These are phyloP conservation scores for Stigmatopora nigra DNA, from an alignment of 2,113 vertebrate species.

Conservation along the genomic window DNA sequence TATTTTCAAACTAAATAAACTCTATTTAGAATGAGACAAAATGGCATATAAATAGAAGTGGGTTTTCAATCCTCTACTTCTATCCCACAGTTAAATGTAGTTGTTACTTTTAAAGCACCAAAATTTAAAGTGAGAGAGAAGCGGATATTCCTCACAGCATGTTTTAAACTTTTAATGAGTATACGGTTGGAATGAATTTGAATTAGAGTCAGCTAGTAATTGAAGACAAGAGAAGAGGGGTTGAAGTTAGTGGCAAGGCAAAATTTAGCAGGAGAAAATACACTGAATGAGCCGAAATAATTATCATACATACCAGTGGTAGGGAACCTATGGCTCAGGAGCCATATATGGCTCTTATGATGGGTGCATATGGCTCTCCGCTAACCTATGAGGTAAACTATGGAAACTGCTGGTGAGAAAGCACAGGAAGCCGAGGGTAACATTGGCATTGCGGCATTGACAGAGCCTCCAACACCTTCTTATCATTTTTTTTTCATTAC, in stretches of 20 bases:
- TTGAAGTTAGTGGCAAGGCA: background rate
- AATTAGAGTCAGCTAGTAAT: background rate
- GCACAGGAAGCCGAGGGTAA: no score
- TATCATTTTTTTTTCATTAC: no score
- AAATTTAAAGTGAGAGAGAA: constrained; percentile 15
- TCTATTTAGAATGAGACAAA: constrained; percentile 10
- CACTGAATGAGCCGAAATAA: background rate
- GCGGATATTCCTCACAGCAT: constrained; percentile 4
- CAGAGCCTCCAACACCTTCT: no score
- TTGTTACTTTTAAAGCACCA: background rate
- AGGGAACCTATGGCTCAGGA: no score
- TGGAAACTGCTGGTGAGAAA: no score
- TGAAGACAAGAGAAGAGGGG: background rate
- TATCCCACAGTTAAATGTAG: constrained; percentile 11
- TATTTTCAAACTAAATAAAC: constrained; percentile 11
- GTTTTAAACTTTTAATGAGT: no score
- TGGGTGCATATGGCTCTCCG: no score
- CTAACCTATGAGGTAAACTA: no score
- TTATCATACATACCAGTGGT: background rate
- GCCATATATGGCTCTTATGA: no score
- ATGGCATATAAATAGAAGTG: background rate
- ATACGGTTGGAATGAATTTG: no score
- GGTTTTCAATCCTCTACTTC: background rate
- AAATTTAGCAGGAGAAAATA: background rate
- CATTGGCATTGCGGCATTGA: no score